Evolutionary conservation across 2,797 vertebrate species (phyloP).

Genomic region (Mus minutoides): DNA sequence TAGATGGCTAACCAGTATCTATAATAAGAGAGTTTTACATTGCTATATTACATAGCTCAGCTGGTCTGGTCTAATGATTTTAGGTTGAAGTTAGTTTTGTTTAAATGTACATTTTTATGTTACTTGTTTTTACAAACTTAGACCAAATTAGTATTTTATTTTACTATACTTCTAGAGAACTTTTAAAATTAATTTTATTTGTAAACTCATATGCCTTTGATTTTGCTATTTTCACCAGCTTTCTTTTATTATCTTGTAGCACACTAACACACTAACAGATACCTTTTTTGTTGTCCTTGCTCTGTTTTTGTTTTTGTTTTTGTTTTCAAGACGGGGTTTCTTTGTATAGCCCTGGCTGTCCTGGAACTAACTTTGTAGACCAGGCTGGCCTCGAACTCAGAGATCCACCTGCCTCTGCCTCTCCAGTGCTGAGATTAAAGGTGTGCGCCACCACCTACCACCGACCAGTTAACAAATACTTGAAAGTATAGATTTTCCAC

Average conservation of each 20-base stretch:
- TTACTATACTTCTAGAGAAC: neutral
- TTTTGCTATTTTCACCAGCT: slow-evolving; percentile 18
- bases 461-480: neutral
- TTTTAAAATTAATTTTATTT: slow-evolving; percentile 13
- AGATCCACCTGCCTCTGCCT: neutral
- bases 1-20: neutral
- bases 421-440: neutral
- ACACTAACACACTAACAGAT: slow-evolving; percentile 6
- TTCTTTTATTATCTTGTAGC: slow-evolving; percentile 38
- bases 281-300: neutral
- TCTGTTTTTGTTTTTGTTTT: too few relatives aligned
- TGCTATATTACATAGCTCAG: neutral
- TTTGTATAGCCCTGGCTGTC: neutral
- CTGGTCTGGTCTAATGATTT: neutral
- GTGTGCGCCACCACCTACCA: neutral
- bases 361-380: neutral
- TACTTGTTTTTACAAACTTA: slow-evolving; percentile 3
- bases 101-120: neutral
- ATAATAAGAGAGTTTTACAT: slow-evolving; percentile 44
- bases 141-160: slow-evolving; percentile 19
- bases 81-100: slow-evolving; percentile 49
- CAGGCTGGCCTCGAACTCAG: neutral
- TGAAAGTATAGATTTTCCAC: slow-evolving; percentile 37
- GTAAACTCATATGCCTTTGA: neutral
- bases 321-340: neutral